These are phyloP conservation scores for Salvator merianae DNA, from an alignment of 2,113 vertebrate genomes.

Conservation along the genomic window DNA sequence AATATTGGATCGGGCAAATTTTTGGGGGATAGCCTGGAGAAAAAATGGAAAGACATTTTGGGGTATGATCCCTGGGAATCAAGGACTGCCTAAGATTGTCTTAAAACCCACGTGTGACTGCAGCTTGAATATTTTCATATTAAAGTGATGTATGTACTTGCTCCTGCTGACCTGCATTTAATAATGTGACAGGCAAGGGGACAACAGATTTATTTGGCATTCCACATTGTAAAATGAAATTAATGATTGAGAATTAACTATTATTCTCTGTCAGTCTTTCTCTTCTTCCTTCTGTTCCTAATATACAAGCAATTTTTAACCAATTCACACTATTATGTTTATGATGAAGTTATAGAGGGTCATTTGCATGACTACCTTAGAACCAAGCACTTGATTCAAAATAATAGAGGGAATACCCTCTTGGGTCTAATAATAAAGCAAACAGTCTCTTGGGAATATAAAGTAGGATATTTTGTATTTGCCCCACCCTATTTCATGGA, in stretches of 20 bases:
- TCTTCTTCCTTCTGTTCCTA: conserved; percentile 28
- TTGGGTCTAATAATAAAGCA: no score
- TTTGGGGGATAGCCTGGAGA: no score
- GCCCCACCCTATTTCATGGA: no score
- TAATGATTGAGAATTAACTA: conserved; percentile 33
- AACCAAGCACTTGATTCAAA: neutral
- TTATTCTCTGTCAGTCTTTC: conserved; percentile 42
- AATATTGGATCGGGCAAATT: no score
- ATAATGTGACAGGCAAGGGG: conserved; percentile 21
- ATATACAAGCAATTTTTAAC: conserved; percentile 26
- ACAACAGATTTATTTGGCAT: conserved; percentile 50
- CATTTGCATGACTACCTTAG: neutral
- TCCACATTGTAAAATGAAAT: conserved; percentile 56
- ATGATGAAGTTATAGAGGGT: neutral
- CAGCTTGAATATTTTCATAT: conserved; percentile 49
- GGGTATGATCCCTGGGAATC: no score
- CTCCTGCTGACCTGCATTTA: conserved; percentile 32
- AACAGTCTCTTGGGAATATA: no score
- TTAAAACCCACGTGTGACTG: no score
- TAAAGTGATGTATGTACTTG: conserved; percentile 23
- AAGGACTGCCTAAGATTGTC: no score
- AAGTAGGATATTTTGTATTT: no score
- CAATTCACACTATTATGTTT: neutral
- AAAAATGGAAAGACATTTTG: no score
- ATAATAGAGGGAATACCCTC: no score